These are phyloP conservation scores for Papilio protenor DNA, from an alignment of 2,888 invertebrate species.

Conservation along the genomic window DNA sequence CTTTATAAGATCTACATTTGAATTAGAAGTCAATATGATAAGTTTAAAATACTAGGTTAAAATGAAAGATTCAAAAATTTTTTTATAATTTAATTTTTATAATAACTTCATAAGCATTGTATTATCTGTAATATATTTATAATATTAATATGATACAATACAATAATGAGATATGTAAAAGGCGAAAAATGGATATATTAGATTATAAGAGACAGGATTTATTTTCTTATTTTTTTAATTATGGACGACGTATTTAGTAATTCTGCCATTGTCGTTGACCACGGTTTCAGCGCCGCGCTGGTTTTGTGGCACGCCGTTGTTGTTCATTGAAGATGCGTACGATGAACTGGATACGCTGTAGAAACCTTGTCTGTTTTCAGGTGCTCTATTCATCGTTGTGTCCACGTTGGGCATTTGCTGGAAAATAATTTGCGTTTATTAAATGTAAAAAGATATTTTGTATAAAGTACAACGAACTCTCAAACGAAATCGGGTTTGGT, in stretches of 20 bases:
- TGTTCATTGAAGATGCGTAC: constrained; percentile 82
- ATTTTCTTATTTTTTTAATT: constrained; percentile 53
- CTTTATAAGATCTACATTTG: background rate
- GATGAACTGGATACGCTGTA: constrained; percentile 87
- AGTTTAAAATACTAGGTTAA: background rate
- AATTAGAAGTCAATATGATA: background rate
- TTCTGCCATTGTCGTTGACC: constrained; percentile 89
- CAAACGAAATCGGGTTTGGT: background rate
- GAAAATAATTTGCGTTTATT: constrained; percentile 47
- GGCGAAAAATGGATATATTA: background rate
- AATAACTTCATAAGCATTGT: background rate
- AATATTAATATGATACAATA: background rate
- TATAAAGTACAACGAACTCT: no score
- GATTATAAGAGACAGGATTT: background rate
- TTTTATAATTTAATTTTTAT: background rate
- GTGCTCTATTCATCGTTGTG: constrained; percentile 59
- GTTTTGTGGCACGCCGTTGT: constrained; percentile 84
- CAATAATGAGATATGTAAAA: background rate
- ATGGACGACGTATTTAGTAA: constrained; percentile 85
- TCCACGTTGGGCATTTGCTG: constrained; percentile 81
- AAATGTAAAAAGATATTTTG: background rate
- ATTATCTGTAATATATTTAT: background rate
- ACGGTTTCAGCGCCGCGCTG: constrained; percentile 86
- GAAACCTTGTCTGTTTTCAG: constrained; percentile 47
- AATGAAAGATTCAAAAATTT: background rate